Evolutionary conservation across 2,888 invertebrate genomes (phyloP), one percentile per base, ranked within the genome.

Genomic region (Copidosoma aretas): DNA sequence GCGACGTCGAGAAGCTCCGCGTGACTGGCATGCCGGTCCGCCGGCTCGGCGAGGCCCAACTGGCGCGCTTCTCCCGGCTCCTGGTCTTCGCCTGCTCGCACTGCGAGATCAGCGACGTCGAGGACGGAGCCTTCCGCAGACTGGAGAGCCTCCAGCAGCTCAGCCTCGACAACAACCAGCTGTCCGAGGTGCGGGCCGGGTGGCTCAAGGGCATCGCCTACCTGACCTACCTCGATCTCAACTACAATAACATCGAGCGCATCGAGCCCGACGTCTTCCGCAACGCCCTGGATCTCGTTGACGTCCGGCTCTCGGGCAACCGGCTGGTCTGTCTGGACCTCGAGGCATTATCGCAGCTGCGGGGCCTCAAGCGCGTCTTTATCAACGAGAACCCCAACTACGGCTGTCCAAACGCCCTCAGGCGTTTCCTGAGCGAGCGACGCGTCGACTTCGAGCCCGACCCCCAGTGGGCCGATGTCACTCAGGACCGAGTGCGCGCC

Each of bases 221-320:
- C 39, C 67, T 83, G 15, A 82, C 79, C 5, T 83, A 78, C 66
- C 73, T 83, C 10, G 81, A 83, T 64, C 54, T 83, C 14, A 83
- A 80, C 63, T 79, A 80, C 71, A 83, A 83, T 59, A 56, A 73
- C 12, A 81, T 83, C 64, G 72, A 73, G 2, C 68, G 66, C 0
- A 80, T 83, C 64, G 83, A 83, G 4, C 73, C 77, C 25, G 79
- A 71, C 0, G 80, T 81, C 10, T 83, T 79, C 59, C 60, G 64
- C 43, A 77, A 78, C 60, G 39, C 79, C 3, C 79, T 79, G 3
- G 73, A 68, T 15, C 75, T 83, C 41, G 76, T 79, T 0, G 83
- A 83, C 24, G 59, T 83, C 1, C 74, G 83, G 15, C 68, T 83
- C 14, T 81, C 83, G 1, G 83, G 82, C 10, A 83, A 83, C 70